phyloP scores from a whole-genome alignment of 2,113 vertebrate genomes.

The Nothocercus julius region DNA sequence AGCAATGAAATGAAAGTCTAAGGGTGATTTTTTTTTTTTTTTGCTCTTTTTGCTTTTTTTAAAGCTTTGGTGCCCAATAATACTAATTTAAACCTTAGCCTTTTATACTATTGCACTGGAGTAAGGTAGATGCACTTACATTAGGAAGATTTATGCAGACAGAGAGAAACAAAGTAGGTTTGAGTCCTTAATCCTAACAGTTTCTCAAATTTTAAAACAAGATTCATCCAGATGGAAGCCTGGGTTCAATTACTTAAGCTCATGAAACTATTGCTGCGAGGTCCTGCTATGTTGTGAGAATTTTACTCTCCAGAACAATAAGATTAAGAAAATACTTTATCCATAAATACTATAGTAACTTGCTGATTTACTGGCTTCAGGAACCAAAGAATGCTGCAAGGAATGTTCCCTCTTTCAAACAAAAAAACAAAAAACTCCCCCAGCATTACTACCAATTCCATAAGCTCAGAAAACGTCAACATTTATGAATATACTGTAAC shows the following conservation, averaged over 20 bases:
- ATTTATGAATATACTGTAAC: neutral
- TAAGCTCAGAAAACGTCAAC: neutral
- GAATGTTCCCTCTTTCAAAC: neutral
- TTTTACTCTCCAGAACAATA: neutral
- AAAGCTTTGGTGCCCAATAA: accelerated
- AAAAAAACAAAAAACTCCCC: neutral
- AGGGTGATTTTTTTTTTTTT: no score
- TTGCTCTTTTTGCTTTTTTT: no score
- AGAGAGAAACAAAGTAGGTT: neutral
- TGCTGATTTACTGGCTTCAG: neutral
- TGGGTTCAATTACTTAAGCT: neutral
- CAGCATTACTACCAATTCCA: no score
- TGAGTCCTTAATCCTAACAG: neutral
- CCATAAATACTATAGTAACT: neutral
- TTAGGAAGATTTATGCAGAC: accelerated
- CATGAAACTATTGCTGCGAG: neutral
- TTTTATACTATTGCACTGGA: neutral
- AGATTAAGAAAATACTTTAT: neutral
- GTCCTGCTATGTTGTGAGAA: neutral
- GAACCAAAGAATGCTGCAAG: neutral
- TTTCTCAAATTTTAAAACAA: neutral
- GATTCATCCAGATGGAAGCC: neutral
- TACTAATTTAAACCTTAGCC: neutral
- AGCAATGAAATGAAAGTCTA: neutral
- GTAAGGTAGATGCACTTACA: neutral